Evolutionary conservation across 2,888 invertebrate genomes (phyloP).

Genomic region (Metopia argyrocephala): DNA sequence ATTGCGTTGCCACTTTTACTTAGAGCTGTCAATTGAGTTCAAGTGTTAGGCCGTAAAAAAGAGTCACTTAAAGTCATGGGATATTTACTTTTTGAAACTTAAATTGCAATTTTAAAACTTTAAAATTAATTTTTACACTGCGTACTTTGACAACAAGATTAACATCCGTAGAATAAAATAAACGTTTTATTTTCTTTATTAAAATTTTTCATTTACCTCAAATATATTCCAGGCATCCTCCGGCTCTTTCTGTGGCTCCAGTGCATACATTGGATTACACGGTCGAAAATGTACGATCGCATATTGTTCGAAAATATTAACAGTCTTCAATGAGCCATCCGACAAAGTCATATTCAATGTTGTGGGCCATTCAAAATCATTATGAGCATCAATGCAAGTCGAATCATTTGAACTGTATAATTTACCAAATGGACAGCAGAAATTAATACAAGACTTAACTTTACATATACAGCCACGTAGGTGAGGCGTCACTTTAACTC

Average conservation of each 20-base stretch:
- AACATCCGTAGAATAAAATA: no score
- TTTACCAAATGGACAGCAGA: slow-evolving; percentile 74
- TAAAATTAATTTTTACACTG: no score
- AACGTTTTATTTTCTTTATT: no score
- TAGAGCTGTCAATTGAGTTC: no score
- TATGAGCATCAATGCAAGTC: slow-evolving; percentile 65
- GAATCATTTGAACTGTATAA: slow-evolving; percentile 66
- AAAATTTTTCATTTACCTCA: slow-evolving; percentile 65
- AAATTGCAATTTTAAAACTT: no score
- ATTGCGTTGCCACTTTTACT: no score
- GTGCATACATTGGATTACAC: slow-evolving; percentile 69
- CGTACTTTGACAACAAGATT: no score
- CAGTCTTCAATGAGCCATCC: slow-evolving; percentile 59
- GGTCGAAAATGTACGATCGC: slow-evolving; percentile 63
- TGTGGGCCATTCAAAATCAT: slow-evolving; percentile 69
- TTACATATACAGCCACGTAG: slow-evolving; percentile 77
- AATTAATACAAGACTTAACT: slow-evolving; percentile 75
- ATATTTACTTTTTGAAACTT: no score
- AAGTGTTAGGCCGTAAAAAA: no score
- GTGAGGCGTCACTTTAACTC: slow-evolving; percentile 70
- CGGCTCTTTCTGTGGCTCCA: slow-evolving; percentile 63
- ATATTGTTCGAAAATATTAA: slow-evolving; percentile 66
- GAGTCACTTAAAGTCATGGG: no score
- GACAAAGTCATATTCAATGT: slow-evolving; percentile 70
- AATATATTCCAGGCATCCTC: slow-evolving; percentile 71